These are phyloP conservation scores for Paracentrotus lividus DNA, from an alignment of 53 echinoderm and acorn worm species.

Conservation along the genomic window DNA sequence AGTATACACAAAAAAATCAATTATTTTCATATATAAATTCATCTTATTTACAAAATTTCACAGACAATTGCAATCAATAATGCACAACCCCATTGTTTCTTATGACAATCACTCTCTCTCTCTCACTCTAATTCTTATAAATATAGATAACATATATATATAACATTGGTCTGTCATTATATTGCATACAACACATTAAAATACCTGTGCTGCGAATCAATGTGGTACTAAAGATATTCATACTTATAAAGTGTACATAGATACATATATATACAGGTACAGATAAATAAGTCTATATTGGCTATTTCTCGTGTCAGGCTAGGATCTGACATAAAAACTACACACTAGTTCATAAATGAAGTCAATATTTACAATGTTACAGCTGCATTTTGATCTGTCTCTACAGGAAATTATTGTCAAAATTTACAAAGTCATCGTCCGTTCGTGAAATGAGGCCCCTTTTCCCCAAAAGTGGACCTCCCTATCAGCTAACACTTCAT, in stretches of 20 bases:
- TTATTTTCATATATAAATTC: constrained; percentile 21
- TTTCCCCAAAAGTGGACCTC: not conserved
- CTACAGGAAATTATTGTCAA: not conserved
- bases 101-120: not conserved
- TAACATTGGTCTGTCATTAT: constrained; percentile 20
- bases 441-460: not conserved
- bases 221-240: constrained; percentile 16
- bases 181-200: constrained; percentile 23
- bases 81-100: constrained; percentile 12
- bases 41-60: constrained; percentile 53
- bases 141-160: constrained; percentile 15
- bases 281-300: constrained; percentile 33
- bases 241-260: constrained; percentile 32
- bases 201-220: constrained; percentile 5
- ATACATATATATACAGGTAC: constrained; percentile 11
- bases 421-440: constrained; percentile 37
- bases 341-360: constrained; percentile 23
- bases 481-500: too few species aligned
- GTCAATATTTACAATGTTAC: not conserved
- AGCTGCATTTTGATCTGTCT: constrained; percentile 4
- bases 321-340: not conserved
- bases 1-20: constrained; percentile 50
- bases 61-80: constrained; percentile 41
- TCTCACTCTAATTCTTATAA: constrained; percentile 2
- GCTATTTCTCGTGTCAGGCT: not conserved